Evolutionary conservation across 1,140 invertebrate species (phyloP).

Genomic region (Drosophila micromelanica): DNA sequence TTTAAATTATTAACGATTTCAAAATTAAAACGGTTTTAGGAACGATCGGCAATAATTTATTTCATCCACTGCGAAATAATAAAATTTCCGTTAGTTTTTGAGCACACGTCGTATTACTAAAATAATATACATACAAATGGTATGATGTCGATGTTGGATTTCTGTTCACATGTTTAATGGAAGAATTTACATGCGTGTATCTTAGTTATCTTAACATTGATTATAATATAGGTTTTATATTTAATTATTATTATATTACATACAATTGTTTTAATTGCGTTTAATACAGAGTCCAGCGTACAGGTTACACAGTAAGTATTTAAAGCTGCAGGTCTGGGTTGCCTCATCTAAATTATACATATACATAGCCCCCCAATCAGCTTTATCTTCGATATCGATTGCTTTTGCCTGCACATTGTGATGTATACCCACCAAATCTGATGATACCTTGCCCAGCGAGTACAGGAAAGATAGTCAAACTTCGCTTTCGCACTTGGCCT

Average conservation of each 20-base stretch:
- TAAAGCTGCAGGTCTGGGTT: constrained; percentile 18
- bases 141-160: constrained; percentile 13
- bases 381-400: not conserved
- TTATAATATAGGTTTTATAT: constrained; percentile 38
- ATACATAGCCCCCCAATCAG: constrained; percentile 14
- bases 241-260: constrained; percentile 38
- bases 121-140: not conserved
- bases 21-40: no score
- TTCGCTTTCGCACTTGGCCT: not conserved
- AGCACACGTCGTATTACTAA: not conserved
- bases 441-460: not conserved
- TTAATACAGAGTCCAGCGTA: constrained; percentile 53
- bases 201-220: constrained; percentile 56
- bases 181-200: constrained; percentile 61
- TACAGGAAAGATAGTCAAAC: not conserved
- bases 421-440: constrained; percentile 2
- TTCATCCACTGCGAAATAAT: no score
- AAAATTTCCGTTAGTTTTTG: no score
- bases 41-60: no score
- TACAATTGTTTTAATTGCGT: constrained; percentile 54
- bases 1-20: no score
- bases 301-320: constrained; percentile 23
- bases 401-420: not conserved
- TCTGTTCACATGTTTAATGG: constrained; percentile 54
- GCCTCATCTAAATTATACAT: constrained; percentile 22